Evolutionary conservation across 1,140 invertebrate genomes (phyloP).

Genomic region (Patella vulgata): DNA sequence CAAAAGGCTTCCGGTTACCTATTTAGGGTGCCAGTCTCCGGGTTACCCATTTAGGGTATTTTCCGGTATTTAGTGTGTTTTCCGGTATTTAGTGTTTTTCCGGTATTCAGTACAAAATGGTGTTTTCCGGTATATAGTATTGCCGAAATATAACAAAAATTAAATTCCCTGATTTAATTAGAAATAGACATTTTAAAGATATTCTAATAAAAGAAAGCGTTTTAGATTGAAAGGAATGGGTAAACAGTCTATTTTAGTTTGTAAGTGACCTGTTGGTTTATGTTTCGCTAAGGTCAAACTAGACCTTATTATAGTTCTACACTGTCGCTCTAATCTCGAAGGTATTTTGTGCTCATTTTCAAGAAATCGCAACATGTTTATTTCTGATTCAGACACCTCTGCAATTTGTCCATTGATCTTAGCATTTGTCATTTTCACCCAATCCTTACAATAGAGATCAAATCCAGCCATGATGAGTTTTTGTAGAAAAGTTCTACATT

Average conservation of each 20-base stretch:
- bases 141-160: no score
- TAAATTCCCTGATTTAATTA: no score
- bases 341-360: not conserved
- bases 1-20: no score
- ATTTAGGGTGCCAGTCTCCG: no score
- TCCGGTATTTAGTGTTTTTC: no score
- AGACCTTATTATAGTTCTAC: constrained; percentile 7
- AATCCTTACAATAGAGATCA: constrained; percentile 4
- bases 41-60: no score
- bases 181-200: no score
- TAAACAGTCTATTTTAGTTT: not conserved
- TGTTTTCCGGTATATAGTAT: no score
- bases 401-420: not conserved
- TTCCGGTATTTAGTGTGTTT: no score
- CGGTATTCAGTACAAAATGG: no score
- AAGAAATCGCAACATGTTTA: constrained; percentile 12
- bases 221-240: constrained; percentile 6
- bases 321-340: not conserved
- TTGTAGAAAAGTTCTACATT: constrained; percentile 6
- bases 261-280: no score
- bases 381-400: constrained; percentile 4
- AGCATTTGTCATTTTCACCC: constrained; percentile 7
- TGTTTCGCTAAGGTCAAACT: constrained; percentile 1
- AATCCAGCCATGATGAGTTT: constrained; percentile 12
- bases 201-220: constrained; percentile 2